Conservation (phyloP, 2,797 vertebrate genomes). For the Pangasius macronema region DNA sequence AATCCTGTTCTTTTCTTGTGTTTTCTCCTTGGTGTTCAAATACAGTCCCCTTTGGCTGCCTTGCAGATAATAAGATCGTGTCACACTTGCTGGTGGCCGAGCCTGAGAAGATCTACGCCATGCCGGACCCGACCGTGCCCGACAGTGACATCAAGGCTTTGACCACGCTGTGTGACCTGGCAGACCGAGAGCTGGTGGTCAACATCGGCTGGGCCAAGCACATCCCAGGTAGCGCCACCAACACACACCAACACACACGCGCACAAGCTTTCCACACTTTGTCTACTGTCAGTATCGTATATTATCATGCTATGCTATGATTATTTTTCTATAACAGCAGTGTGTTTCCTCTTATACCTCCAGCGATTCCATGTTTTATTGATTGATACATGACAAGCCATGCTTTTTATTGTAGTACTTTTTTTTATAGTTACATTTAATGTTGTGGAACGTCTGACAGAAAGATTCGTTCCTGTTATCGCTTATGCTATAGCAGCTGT, state of each 20-base stretch:
- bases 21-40: slow-evolving; percentile 79
- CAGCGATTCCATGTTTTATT: no score
- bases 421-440: not conserved
- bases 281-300: not conserved
- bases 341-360: not conserved
- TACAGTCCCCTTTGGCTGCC: slow-evolving; percentile 86
- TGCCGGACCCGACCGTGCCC: slow-evolving; percentile 97
- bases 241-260: slow-evolving; percentile 25
- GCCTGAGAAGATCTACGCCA: slow-evolving; percentile 99
- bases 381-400: not conserved
- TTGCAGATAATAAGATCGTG: slow-evolving; percentile 99
- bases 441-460: not conserved
- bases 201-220: slow-evolving; percentile 99
- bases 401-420: not conserved
- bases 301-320: no score
- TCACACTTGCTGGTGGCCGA: slow-evolving; percentile 98
- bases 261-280: not conserved
- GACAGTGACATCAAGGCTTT: slow-evolving; percentile 99
- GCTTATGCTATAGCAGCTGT: not conserved
- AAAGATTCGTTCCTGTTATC: not conserved
- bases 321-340: not conserved
- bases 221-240: slow-evolving; percentile 87
- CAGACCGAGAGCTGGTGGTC: slow-evolving; percentile 95
- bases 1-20: slow-evolving; percentile 75
- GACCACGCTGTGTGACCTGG: slow-evolving; percentile 96